Percentiles rank a stretch among this genome's conserved stretches.
phyloP scores from a whole-genome alignment of 30 jellyfish, hydroid and myxozoan genomes.

The Clytia hemisphaerica region DNA sequence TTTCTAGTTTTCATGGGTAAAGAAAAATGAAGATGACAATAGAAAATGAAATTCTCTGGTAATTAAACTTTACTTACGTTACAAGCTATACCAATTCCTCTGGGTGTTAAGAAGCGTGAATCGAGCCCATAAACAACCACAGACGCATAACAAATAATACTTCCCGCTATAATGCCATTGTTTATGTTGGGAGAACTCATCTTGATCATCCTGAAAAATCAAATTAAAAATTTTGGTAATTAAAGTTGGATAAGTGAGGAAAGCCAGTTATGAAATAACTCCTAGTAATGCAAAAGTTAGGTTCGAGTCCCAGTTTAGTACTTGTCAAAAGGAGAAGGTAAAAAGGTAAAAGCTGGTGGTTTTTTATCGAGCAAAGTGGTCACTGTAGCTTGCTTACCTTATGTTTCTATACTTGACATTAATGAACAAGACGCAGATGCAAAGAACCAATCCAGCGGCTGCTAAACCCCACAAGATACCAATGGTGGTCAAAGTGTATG shows the following conservation, averaged over 20 bases:
- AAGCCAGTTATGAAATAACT: not conserved
- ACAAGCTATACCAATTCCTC: constrained; percentile 37
- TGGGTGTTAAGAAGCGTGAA: constrained; percentile 27
- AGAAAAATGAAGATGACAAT: not conserved
- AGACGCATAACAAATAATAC: constrained; percentile 62
- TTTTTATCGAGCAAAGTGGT: no score
- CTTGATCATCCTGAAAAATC: constrained; percentile 44
- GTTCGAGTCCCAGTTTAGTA: no score
- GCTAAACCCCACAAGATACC: constrained; percentile 77
- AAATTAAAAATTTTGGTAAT: not conserved
- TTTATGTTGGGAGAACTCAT: constrained; percentile 82
- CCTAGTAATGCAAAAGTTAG: no score
- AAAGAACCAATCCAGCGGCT: constrained; percentile 33
- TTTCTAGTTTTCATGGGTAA: not conserved
- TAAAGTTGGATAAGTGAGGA: not conserved
- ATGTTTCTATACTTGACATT: constrained; percentile 47
- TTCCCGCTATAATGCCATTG: constrained; percentile 60
- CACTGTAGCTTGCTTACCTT: constrained; percentile 25
- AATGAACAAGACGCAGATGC: constrained; percentile 47
- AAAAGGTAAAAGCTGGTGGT: no score
- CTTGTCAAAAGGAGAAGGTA: not conserved
- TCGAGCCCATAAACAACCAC: constrained; percentile 61
- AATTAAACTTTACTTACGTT: constrained; percentile 24
- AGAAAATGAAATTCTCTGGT: not conserved
- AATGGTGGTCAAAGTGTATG: constrained; percentile 30